phyloP scores from a whole-genome alignment of 2,113 vertebrate species.

The Chionis minor region DNA sequence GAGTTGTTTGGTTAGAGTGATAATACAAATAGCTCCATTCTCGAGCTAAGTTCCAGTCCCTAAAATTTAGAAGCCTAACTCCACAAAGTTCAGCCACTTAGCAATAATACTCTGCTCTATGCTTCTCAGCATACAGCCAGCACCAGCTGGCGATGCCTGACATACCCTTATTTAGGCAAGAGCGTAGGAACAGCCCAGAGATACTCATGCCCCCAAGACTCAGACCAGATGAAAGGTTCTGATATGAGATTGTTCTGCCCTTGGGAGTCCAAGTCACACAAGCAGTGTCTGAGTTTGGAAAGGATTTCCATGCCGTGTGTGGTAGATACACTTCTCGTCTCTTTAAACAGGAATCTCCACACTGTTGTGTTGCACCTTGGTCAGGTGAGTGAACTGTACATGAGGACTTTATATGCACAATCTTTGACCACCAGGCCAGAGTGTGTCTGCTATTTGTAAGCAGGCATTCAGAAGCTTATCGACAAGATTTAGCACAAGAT shows the following conservation, averaged over 20 bases:
- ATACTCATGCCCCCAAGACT: not conserved
- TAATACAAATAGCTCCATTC: not conserved
- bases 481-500: not conserved
- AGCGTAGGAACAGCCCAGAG: not conserved
- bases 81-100: not conserved
- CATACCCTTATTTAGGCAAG: conserved; percentile 24
- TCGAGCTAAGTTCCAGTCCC: not conserved
- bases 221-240: not conserved
- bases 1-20: not conserved
- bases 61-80: not conserved
- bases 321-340: not conserved
- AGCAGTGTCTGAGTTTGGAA: not conserved
- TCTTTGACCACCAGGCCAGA: not conserved
- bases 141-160: not conserved
- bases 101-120: not conserved
- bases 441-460: not conserved
- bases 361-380: not conserved
- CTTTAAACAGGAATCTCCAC: not conserved
- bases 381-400: not conserved
- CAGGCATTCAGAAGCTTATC: not conserved
- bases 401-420: not conserved
- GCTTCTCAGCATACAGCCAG: not conserved
- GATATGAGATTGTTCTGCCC: not conserved
- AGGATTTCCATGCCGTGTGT: not conserved
- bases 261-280: not conserved